Evolutionary conservation across 1,140 invertebrate species (phyloP), one percentile per base, ranked within the genome.

Genomic region (Cephus cinctus): DNA sequence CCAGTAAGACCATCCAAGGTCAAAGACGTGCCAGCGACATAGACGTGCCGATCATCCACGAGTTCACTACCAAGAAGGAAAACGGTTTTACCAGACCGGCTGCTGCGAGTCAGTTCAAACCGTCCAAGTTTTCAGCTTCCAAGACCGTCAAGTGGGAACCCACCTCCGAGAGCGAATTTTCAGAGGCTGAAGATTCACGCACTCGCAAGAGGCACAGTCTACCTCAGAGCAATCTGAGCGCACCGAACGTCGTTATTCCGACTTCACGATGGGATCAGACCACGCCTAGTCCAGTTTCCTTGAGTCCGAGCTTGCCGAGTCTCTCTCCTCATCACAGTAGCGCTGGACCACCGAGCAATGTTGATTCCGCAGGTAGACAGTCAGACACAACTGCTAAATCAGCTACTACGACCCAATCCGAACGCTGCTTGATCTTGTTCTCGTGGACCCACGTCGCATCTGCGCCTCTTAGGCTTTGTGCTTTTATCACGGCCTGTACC

Each of bases 101-200:
- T 12, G n/a, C 15, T 0, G 16, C 6, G 25, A 6, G 15, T 35
- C 40, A 27, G 19, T 21, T n/a, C 14, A 69, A 55, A 20, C 18
- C 36, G 2, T 32, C 31, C 34, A 80, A 81, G 55, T 80, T 80
- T 38, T 66, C 54, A 15, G 54, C 32, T 14, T 69, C 65, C 21
- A 83, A 83, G 49, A 76, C 71, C 14, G 80, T 82, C 9, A 84
- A 83, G 57, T 84, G 82, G 81, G 83, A 84, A 54, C 81, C 81
- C 6, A 81, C 78, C 11, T 83, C 82, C 1, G 83, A 84, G 51
- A 83, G 82, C 55, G 82, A 84, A 60, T 77, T 80, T 69, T 82
- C 81, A 3, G 78, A 82, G 55, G 67, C 75, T 5, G 81, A 83
- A 54, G 73, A 77, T 40, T 65, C 71, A 9, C 62, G 51, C 40